A percentile compares a stretch with the other conserved stretches of the same genome.
Evolutionary conservation across 1,140 invertebrate genomes (phyloP).

Genomic region (Drosophila littoralis): DNA sequence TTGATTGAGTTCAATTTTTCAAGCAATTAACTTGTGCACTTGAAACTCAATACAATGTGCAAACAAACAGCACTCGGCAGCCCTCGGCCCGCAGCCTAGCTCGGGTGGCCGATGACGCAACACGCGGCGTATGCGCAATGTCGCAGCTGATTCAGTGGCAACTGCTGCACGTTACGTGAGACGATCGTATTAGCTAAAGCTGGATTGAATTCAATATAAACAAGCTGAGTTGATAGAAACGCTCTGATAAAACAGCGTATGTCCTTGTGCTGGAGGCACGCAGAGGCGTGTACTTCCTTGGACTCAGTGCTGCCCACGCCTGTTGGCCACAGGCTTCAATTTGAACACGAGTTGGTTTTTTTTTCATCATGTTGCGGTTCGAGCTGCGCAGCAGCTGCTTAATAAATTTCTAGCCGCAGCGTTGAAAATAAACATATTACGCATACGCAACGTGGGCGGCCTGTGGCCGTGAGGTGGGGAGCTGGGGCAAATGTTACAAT

Average conservation of each 20-base stretch:
- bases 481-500: constrained; percentile 40
- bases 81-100: neutral
- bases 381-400: constrained; percentile 49
- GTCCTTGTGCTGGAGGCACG: neutral
- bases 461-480: constrained; percentile 14
- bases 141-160: neutral
- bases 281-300: constrained; percentile 22
- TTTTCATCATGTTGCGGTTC: constrained; percentile 19
- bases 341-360: constrained; percentile 20
- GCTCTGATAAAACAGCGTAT: no score
- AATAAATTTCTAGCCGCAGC: constrained; percentile 55
- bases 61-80: constrained; percentile 44
- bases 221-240: neutral
- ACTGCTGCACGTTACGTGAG: constrained; percentile 2
- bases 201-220: constrained; percentile 13
- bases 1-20: constrained; percentile 80
- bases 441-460: constrained; percentile 65
- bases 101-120: constrained; percentile 30
- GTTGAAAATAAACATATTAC: constrained; percentile 70
- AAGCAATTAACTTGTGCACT: constrained; percentile 75
- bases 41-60: constrained; percentile 58
- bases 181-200: constrained; percentile 5
- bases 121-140: constrained; percentile 49
- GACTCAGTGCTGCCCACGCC: neutral
- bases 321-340: constrained; percentile 8